phyloP scores from a whole-genome alignment of 2,113 vertebrate species.

The Andinoacara biseriatus region DNA sequence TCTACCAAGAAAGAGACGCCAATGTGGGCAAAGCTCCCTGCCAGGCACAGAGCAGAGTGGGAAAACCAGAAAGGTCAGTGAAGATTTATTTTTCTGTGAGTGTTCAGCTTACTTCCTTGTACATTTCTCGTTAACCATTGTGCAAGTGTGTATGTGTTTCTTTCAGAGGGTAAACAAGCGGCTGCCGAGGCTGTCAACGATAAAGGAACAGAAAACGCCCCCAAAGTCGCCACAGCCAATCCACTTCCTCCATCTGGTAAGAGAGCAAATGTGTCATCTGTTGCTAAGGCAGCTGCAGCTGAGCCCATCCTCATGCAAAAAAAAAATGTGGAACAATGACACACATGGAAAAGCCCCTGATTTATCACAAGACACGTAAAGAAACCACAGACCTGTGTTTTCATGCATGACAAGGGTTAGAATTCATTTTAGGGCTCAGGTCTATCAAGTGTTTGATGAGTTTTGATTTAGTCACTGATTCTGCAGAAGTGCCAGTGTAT shows the following conservation, averaged over 20 bases:
- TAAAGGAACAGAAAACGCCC: background rate
- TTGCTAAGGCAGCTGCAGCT: constrained; percentile 22
- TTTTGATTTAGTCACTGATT: background rate
- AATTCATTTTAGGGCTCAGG: background rate
- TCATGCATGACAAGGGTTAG: background rate
- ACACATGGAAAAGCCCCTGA: background rate
- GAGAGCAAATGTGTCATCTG: constrained; percentile 9
- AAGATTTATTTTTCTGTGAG: background rate
- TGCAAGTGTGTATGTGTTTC: background rate
- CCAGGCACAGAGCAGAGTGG: constrained; percentile 71
- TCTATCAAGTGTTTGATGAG: background rate
- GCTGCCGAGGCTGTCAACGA: background rate
- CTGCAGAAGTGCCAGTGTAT: background rate
- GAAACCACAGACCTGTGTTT: background rate
- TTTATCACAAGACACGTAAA: background rate
- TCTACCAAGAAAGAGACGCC: constrained; percentile 56
- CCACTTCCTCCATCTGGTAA: constrained; percentile 1
- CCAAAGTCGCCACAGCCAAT: constrained; percentile 8
- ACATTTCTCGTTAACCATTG: background rate
- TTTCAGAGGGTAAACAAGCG: constrained; percentile 13
- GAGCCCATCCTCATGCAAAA: background rate
- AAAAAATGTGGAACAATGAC: background rate
- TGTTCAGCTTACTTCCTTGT: background rate
- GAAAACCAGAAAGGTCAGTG: constrained; percentile 67
- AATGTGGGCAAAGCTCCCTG: constrained; percentile 79